These are phyloP conservation scores for Oedothorax gibbosus DNA, from an alignment of 1,140 invertebrate species.

Conservation along the genomic window DNA sequence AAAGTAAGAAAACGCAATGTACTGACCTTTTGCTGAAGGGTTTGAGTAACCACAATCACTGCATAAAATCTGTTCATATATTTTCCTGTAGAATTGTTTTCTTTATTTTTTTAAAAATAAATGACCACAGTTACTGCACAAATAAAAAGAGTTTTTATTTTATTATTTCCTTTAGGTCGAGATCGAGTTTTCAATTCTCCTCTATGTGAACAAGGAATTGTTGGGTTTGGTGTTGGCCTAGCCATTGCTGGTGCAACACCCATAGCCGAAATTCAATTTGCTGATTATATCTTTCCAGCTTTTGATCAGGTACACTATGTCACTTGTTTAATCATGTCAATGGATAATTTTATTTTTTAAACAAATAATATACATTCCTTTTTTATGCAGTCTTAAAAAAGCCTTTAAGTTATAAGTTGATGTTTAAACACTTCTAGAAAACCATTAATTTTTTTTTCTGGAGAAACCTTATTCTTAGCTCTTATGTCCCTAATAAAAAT, in stretches of 20 bases:
- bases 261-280: constrained; percentile 99
- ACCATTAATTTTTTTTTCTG: neutral
- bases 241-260: constrained; percentile 89
- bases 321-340: neutral
- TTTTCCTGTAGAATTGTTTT: too few species aligned
- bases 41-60: too few species aligned
- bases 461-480: too few species aligned
- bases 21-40: too few species aligned
- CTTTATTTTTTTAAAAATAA: too few species aligned
- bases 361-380: neutral
- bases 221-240: constrained; percentile 95
- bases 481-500: too few species aligned
- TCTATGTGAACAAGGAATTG: constrained; percentile 97
- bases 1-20: too few species aligned
- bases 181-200: constrained; percentile 98
- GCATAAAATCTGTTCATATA: too few species aligned
- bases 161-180: constrained; percentile 69
- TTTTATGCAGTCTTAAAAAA: neutral
- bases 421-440: neutral
- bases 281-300: constrained; percentile 98
- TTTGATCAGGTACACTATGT: constrained; percentile 89
- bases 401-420: neutral
- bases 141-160: neutral
- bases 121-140: too few species aligned
- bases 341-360: neutral